Conservation (phyloP, 2,113 vertebrate species). For the Albula goreensis region DNA sequence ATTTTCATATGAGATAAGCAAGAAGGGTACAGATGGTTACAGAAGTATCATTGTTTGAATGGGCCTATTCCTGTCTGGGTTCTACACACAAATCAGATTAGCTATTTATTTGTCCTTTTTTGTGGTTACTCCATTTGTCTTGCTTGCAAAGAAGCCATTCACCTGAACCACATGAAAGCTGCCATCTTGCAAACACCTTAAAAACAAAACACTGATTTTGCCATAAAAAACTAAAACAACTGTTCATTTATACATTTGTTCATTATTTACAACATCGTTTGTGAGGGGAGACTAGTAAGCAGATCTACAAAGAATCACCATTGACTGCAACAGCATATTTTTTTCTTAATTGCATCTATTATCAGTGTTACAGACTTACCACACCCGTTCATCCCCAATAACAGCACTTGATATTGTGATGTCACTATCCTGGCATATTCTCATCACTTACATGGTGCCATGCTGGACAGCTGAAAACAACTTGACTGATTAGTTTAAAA, state of each 20-base stretch:
- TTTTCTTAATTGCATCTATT: background rate
- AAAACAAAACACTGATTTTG: slow-evolving; percentile 41
- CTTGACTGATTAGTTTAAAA: background rate
- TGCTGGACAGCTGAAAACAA: slow-evolving; percentile 5
- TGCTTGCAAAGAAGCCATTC: slow-evolving; percentile 42
- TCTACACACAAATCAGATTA: background rate
- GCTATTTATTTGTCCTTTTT: background rate
- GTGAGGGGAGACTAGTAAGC: background rate
- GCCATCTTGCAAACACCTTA: background rate
- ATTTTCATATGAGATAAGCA: background rate
- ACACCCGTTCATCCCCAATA: background rate
- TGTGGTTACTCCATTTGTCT: background rate
- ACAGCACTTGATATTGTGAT: background rate
- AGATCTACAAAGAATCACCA: slow-evolving; percentile 30
- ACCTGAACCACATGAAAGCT: slow-evolving; percentile 36
- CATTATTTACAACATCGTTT: background rate
- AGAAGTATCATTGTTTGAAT: background rate
- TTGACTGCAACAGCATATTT: background rate
- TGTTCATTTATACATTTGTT: slow-evolving; percentile 40
- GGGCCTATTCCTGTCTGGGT: background rate
- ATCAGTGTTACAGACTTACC: background rate
- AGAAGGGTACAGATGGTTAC: background rate
- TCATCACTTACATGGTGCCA: background rate
- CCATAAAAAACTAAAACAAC: slow-evolving; percentile 43
- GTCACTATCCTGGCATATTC: background rate